Evolutionary conservation across 2,113 vertebrate genomes (phyloP).

Genomic region (Leuciscus idus): DNA sequence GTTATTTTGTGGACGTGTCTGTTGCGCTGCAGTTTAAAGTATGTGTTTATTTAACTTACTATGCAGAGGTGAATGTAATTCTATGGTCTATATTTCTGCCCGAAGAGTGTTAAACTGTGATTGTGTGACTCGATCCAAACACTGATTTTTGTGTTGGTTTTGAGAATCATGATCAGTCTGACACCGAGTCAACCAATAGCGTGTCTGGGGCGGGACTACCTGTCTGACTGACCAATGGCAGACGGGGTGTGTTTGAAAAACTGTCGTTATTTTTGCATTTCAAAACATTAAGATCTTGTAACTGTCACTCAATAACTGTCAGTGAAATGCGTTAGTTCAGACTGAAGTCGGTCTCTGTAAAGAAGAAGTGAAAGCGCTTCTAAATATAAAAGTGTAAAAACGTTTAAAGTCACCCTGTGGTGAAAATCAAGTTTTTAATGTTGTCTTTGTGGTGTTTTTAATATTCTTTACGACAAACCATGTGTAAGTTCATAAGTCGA

Average conservation of each 20-base stretch:
- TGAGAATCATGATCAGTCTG: not conserved
- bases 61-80: not conserved
- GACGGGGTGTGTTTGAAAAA: not conserved
- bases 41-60: not conserved
- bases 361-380: too few species aligned
- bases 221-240: not conserved
- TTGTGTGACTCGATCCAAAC: not conserved
- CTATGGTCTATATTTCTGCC: too few species aligned
- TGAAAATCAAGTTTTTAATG: too few species aligned
- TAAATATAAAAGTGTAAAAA: too few species aligned
- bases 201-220: not conserved
- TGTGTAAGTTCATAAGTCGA: too few species aligned
- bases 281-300: too few species aligned
- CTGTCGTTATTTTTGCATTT: not conserved
- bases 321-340: too few species aligned
- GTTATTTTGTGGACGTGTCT: not conserved
- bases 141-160: not conserved
- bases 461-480: too few species aligned
- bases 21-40: not conserved
- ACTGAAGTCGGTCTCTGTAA: too few species aligned
- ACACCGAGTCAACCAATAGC: not conserved
- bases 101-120: not conserved
- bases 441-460: too few species aligned
- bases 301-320: too few species aligned
- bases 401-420: too few species aligned